phyloP scores from a whole-genome alignment of 2,113 vertebrate species.

The Callorhinus ursinus region DNA sequence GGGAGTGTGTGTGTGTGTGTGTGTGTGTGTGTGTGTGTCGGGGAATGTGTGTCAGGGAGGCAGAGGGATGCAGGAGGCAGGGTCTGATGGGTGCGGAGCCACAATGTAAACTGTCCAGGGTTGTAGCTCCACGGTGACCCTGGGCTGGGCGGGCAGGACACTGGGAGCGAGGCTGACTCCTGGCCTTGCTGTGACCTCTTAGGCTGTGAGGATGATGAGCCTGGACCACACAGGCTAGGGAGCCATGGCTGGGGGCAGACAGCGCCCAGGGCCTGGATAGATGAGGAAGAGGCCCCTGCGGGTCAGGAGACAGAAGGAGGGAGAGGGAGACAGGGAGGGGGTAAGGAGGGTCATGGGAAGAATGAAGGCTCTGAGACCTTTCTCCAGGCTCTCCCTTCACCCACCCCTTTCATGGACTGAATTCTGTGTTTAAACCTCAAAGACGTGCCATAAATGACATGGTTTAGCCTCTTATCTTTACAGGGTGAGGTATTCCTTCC shows the following conservation, averaged over 20 bases:
- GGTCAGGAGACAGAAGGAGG: not conserved
- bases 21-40: not conserved
- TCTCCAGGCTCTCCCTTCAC: not conserved
- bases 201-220: not conserved
- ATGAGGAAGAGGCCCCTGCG: not conserved
- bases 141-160: not conserved
- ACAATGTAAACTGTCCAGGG: not conserved
- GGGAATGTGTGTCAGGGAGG: too few relatives aligned
- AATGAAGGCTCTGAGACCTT: not conserved
- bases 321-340: not conserved
- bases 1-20: not conserved
- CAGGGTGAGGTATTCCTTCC: not conserved
- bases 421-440: not conserved
- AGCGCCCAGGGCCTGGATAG: conserved; percentile 62
- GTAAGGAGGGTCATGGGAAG: not conserved
- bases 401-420: not conserved
- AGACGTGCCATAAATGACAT: not conserved
- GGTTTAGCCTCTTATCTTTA: not conserved
- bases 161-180: not conserved
- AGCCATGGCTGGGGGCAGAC: conserved; percentile 21
- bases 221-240: not conserved
- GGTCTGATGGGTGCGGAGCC: too few relatives aligned
- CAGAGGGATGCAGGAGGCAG: not conserved
- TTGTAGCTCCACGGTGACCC: not conserved
- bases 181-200: not conserved